Evolutionary conservation across 2,113 vertebrate genomes (phyloP).

Genomic region (Anolis carolinensis): DNA sequence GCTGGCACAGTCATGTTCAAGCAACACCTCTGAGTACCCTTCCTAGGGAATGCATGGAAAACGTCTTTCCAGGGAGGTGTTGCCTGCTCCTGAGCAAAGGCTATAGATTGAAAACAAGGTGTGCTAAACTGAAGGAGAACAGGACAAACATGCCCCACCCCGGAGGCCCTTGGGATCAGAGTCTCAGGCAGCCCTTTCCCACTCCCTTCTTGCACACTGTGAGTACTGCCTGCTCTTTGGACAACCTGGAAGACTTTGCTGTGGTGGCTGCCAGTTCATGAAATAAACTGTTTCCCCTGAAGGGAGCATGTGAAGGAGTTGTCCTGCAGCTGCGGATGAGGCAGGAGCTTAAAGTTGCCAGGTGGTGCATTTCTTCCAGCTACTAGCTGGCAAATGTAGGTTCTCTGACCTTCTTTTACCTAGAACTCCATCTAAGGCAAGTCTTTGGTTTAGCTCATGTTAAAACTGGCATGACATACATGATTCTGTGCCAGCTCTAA

Average conservation of each 20-base stretch:
- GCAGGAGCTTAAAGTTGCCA: conserved; percentile 4
- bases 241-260: not conserved
- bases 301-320: conserved; percentile 6
- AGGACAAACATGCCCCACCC: conserved; percentile 20
- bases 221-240: not conserved
- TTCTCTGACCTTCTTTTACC: not conserved
- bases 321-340: conserved; percentile 25
- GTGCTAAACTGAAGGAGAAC: conserved; percentile 14
- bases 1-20: not conserved
- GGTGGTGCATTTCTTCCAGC: not conserved
- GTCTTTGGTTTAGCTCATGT: not conserved
- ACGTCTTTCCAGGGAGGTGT: not conserved
- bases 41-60: not conserved
- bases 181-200: conserved; percentile 20
- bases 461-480: not conserved
- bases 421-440: not conserved
- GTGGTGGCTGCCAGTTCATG: not conserved
- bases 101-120: conserved; percentile 19
- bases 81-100: not conserved
- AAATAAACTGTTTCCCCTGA: conserved; percentile 28
- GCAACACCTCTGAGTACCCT: not conserved
- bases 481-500: not conserved
- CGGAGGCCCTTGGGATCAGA: conserved; percentile 15
- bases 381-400: not conserved
- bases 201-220: not conserved